A percentile compares a stretch with the other conserved stretches of the same genome.
These are phyloP conservation scores for Felis chaus DNA, from an alignment of 2,113 vertebrate genomes.

Conservation along the genomic window DNA sequence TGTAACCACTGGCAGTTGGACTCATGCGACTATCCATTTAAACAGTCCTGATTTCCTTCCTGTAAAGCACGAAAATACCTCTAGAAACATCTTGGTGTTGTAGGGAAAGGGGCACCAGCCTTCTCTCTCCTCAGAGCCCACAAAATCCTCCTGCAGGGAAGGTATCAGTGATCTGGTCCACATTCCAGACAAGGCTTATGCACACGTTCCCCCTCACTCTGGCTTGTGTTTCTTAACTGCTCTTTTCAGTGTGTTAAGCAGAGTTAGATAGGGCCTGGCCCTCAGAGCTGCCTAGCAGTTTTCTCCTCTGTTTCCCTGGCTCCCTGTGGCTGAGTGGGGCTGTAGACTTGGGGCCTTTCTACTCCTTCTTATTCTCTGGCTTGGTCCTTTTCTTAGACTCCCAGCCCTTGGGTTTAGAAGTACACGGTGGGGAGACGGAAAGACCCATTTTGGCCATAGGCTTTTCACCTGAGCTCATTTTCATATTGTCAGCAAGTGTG, in stretches of 20 bases:
- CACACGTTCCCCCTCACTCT: background rate
- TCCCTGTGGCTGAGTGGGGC: background rate
- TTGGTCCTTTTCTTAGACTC: background rate
- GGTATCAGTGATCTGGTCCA: background rate
- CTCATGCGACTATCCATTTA: background rate
- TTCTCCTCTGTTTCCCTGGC: accelerated
- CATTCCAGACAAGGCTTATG: background rate
- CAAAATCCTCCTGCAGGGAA: background rate
- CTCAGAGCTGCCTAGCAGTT: background rate
- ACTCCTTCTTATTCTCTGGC: background rate
- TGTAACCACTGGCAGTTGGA: background rate
- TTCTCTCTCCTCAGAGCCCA: background rate
- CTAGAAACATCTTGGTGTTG: background rate
- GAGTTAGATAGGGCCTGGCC: background rate
- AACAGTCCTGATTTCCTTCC: background rate
- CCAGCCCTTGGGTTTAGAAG: background rate
- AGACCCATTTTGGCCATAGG: background rate
- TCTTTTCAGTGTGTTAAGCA: background rate
- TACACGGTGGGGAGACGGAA: background rate
- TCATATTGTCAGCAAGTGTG: background rate
- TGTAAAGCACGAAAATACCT: background rate
- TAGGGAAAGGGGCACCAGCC: background rate
- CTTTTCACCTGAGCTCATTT: background rate
- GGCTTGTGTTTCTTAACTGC: background rate
- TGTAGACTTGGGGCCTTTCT: background rate